Evolutionary conservation across 2,797 vertebrate species (phyloP).

Genomic region (Lateolabrax maculatus): DNA sequence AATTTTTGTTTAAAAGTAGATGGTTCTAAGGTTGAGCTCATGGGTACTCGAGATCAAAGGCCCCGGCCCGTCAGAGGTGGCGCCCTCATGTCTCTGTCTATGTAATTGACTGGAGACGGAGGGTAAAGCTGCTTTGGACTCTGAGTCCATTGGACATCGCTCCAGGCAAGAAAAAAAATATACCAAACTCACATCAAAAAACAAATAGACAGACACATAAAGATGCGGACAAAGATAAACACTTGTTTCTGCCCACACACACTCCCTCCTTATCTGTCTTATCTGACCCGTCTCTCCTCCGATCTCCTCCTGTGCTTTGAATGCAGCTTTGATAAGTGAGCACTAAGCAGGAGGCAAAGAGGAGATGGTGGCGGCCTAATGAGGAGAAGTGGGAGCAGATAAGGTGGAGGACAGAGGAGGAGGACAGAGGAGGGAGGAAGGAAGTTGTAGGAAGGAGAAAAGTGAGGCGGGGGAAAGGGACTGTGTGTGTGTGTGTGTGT

Average conservation of each 20-base stretch:
- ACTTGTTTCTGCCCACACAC: slow-evolving; percentile 6
- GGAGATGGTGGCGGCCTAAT: slow-evolving; percentile 57
- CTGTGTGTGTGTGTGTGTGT: slow-evolving; percentile 34
- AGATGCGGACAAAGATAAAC: slow-evolving; percentile 1
- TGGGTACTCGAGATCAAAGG: slow-evolving; percentile 9
- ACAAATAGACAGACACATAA: background rate
- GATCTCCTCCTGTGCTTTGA: slow-evolving; percentile 64
- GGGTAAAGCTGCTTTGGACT: slow-evolving; percentile 35
- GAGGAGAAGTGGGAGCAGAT: slow-evolving; percentile 58
- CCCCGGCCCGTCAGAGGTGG: slow-evolving; percentile 4
- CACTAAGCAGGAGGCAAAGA: slow-evolving; percentile 62
- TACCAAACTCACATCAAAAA: slow-evolving; percentile 25
- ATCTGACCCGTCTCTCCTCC: slow-evolving; percentile 47
- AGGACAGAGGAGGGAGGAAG: slow-evolving; percentile 23
- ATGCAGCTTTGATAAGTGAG: slow-evolving; percentile 66
- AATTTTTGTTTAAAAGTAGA: slow-evolving; percentile 3
- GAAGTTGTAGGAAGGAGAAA: slow-evolving; percentile 16
- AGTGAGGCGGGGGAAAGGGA: background rate
- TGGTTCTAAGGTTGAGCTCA: background rate
- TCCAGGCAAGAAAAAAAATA: slow-evolving; percentile 52
- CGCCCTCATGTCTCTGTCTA: slow-evolving; percentile 1
- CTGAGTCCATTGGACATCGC: slow-evolving; percentile 39
- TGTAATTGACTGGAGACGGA: slow-evolving; percentile 43
- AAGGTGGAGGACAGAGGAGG: slow-evolving; percentile 20
- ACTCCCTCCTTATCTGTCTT: slow-evolving; percentile 30